Evolutionary conservation across 2,888 invertebrate species (phyloP).

Genomic region (Torymus tubicola): DNA sequence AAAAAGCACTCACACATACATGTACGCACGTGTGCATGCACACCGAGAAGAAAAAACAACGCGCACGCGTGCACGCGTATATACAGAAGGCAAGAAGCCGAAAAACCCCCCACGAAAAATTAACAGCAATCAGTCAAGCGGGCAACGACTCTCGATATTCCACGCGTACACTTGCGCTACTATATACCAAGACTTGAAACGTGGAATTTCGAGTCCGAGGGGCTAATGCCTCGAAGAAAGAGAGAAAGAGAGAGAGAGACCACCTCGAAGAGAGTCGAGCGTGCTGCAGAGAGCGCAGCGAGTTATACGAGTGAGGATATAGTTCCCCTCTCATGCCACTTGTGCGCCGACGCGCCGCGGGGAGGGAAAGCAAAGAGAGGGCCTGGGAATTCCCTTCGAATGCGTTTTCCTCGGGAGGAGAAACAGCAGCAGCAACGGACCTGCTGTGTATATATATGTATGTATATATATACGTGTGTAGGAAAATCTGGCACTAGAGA

Average conservation of each 20-base stretch:
- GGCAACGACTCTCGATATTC: background rate
- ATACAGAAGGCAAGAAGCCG: background rate
- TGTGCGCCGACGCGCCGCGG: constrained; percentile 21
- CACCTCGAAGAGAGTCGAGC: constrained; percentile 47
- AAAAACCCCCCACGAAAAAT: constrained; percentile 10
- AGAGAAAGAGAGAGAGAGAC: constrained; percentile 29
- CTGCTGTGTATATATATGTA: too few species aligned
- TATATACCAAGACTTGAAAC: constrained; percentile 6
- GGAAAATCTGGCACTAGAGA: constrained; percentile 34
- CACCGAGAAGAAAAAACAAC: too few species aligned
- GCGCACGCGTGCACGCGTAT: too few species aligned
- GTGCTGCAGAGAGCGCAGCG: too few species aligned
- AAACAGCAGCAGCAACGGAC: too few species aligned
- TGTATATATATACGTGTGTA: background rate
- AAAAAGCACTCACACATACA: too few species aligned
- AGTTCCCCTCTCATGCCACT: constrained; percentile 15
- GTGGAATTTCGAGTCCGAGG: constrained; percentile 36
- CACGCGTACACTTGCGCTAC: background rate
- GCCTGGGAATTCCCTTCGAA: constrained; percentile 55
- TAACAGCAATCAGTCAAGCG: constrained; percentile 25
- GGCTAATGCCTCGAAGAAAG: constrained; percentile 17
- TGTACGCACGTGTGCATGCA: too few species aligned
- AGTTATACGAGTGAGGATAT: too few species aligned
- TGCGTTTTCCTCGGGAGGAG: constrained; percentile 12
- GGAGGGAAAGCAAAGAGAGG: constrained; percentile 51